A percentile compares a stretch with the other conserved stretches of the same genome.
phyloP scores from a whole-genome alignment of 2,113 vertebrate genomes.

The Tupaia tana region DNA sequence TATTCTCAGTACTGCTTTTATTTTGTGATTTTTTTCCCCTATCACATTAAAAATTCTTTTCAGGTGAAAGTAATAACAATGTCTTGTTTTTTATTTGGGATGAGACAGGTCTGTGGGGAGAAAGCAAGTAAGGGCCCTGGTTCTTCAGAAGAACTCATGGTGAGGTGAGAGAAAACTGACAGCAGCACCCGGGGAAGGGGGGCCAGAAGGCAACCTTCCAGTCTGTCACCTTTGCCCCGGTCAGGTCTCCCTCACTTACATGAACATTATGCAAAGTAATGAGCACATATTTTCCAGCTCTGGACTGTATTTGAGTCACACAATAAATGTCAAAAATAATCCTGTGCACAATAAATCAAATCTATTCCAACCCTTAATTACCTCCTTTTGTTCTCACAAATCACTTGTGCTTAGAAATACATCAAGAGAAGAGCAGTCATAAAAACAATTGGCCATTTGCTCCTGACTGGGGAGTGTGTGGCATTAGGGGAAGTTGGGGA shows the following conservation, averaged over 20 bases:
- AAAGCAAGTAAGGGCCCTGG: background rate
- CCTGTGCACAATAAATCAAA: conserved; percentile 80
- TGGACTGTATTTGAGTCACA: conserved; percentile 73
- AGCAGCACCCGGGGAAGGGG: background rate
- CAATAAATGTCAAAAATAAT: conserved; percentile 80
- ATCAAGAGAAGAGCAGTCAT: background rate
- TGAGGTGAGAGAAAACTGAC: background rate
- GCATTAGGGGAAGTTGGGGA: background rate
- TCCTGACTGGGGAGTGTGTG: background rate
- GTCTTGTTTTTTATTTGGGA: background rate
- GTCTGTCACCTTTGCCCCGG: background rate
- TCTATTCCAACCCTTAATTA: conserved; percentile 71
- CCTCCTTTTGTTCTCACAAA: conserved; percentile 61
- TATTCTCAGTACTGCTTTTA: background rate
- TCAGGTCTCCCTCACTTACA: background rate
- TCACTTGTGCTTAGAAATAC: conserved; percentile 73
- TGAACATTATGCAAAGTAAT: conserved; percentile 63
- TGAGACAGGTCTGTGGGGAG: background rate
- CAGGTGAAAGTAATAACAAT: background rate
- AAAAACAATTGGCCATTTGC: background rate
- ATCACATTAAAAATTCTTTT: conserved; percentile 21
- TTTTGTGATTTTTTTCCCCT: background rate
- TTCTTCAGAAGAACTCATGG: background rate
- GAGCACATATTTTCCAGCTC: conserved; percentile 64
- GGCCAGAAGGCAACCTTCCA: background rate